These are phyloP conservation scores for Pachypanchax playfairii DNA, from an alignment of 2,113 vertebrate genomes.

Conservation along the genomic window DNA sequence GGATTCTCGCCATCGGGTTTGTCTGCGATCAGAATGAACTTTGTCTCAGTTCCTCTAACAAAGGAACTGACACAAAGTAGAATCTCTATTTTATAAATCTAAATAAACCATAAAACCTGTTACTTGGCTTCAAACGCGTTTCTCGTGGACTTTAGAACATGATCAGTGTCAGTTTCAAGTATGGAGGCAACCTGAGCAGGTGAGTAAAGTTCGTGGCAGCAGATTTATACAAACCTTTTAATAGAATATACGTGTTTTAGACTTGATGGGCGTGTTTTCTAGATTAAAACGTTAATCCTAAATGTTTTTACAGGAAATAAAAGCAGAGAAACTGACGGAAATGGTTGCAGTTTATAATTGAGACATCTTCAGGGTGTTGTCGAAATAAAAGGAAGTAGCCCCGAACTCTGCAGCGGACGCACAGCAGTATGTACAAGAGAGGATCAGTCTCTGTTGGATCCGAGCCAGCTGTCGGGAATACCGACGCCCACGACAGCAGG, in stretches of 20 bases:
- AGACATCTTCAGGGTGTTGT: constrained; percentile 35
- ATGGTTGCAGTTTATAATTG: neutral
- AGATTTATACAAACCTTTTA: neutral
- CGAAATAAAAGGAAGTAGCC: constrained; percentile 44
- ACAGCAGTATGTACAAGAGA: constrained; percentile 55
- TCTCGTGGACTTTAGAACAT: neutral
- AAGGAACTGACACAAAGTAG: neutral
- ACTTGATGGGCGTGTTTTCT: no score
- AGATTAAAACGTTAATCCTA: no score
- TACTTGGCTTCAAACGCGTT: neutral
- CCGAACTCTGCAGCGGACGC: neutral
- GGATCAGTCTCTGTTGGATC: constrained; percentile 12
- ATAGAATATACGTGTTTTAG: no score
- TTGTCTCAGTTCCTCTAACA: constrained; percentile 62
- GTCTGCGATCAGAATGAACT: constrained; percentile 66
- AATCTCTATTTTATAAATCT: neutral
- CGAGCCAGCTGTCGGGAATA: constrained; percentile 28
- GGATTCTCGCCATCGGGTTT: constrained; percentile 30
- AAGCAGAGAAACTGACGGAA: neutral
- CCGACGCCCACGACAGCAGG: constrained; percentile 34
- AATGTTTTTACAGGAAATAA: neutral
- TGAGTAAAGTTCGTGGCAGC: constrained; percentile 15
- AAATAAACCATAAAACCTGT: neutral
- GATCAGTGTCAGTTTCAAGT: no score
- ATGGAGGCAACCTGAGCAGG: constrained; percentile 36